Evolutionary conservation across 2,888 invertebrate genomes (phyloP), one percentile per base, ranked within the genome.

Genomic region (Hyppa rectilinea): DNA sequence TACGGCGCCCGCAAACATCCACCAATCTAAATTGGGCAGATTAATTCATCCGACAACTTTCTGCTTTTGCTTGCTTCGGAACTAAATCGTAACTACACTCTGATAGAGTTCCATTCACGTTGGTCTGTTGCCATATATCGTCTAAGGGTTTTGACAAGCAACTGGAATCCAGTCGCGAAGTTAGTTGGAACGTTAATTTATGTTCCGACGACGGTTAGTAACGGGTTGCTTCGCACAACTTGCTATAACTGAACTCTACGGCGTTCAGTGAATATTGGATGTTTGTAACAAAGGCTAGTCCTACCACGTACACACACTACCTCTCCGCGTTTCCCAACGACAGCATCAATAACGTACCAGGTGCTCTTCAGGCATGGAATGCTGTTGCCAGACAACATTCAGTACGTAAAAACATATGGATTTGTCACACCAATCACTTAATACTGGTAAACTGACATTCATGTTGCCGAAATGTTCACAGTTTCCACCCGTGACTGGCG

Each of bases 11-110:
- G 69, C 73, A 66, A 66, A 77, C 76, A 83, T 78, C 66, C 68
- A 82, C 62, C 81, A 61, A 81, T 79, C 78, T 77, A 75, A 83
- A 85, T 85, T 83, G 78, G 75, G 69, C 50, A 71, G 85, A 84
- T 84, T 80, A 78, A 80, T 73, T 80, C 69, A 74, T 70, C 67
- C 66, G 55, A 55, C 60, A 31, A 63, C 63, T 77, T 66, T 72
- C 53, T 66, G 45, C 31, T 34, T 4, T 23, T 55, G 12, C 2
- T 1, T n/a, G 14, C 38, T 12, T 12, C 52, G 4, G 40, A 65
- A 43, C 4, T 49, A 45, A 14, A 63, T 56, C 56, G 65, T 77
- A 45, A 56, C 2, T 26, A 0, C 29, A 29, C 10, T 6, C 0
- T 0, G 0, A 34, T 26, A 64, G 10, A 29, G 66, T 69, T 45